Evolutionary conservation across 2,797 vertebrate species (phyloP), one percentile per base, ranked within the genome.

Genomic region (Phylloscopus collybita): DNA sequence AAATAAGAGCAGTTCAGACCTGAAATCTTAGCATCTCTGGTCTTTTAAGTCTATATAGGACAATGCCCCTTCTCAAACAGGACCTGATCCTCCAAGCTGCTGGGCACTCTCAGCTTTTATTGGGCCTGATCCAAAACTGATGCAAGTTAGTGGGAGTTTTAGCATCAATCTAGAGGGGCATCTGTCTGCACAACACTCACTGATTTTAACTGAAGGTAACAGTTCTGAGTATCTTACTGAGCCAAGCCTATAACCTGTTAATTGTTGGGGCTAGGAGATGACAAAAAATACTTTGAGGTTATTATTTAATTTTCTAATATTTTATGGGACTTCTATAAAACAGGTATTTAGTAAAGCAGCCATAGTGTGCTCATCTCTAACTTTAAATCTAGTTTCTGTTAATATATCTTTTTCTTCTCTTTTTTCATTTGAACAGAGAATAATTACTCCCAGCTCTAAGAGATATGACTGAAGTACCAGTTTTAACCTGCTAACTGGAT

Each of bases 401-500:
- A 81, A 81, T 72, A 81, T 92, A 85, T 92, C 62, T 36, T 92
- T 88, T 91, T 90, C 16, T 81, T 72, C 8, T 16, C 65, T 64
- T 80, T 92, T 87, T 88, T 74, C 93, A 90, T 96, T 97, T 90
- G 88, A 96, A 93, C 57, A 94, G 70, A 91, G 54, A 91, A 93
- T 94, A 97, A 97, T 96, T 96, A 96, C 73, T 96, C 76, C 70
- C 75, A 86, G 91, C 83, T 96, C 80, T 64, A 60, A 88, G 74
- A 96, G 92, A 96, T 91, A 82, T 97, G 89, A 96, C 93, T 94
- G 79, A 94, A 97, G 87, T 86, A 96, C 85, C 71, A 97, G 90
- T 93, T 88, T 94, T 93, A 97, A 96, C 90, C 96, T 97, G 90
- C 90, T 97, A 98, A 97, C 88, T 92, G 82, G 91, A 97, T 97